Percentiles rank a stretch among this genome's conserved stretches.
Conservation (phyloP, 2,113 vertebrate genomes). For the Semnornis frantzii region DNA sequence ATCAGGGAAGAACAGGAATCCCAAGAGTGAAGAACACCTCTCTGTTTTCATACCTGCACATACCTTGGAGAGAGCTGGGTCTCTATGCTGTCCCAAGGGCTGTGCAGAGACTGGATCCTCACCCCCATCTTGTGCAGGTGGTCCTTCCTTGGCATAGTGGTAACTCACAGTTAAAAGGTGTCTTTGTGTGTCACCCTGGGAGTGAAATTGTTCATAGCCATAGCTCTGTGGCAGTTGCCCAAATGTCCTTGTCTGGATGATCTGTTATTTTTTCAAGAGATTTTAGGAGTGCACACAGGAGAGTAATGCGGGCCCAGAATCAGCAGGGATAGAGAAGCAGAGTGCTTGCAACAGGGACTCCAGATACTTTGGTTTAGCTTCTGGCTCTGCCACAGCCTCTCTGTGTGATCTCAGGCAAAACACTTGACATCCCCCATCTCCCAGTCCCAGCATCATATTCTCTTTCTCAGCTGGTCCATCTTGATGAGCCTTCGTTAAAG, state of each 20-base stretch:
- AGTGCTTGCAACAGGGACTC: not conserved
- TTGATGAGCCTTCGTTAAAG: not conserved
- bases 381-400: not conserved
- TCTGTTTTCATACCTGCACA: not conserved
- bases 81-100: fast-evolving
- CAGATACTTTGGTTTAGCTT: not conserved
- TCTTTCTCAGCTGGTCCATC: not conserved
- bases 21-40: not conserved
- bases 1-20: not conserved
- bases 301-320: not conserved
- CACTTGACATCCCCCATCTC: not conserved
- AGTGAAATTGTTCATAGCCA: not conserved
- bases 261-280: constrained; percentile 7
- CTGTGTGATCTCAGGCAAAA: not conserved
- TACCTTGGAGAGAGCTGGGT: not conserved
- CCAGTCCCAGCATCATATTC: not conserved
- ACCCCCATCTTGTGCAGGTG: fast-evolving
- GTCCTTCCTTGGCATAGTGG: not conserved
- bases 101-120: fast-evolving
- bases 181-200: not conserved
- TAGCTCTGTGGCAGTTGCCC: not conserved
- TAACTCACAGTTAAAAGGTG: not conserved
- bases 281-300: not conserved
- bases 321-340: not conserved
- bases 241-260: not conserved